Evolutionary conservation across 1,140 invertebrate species (phyloP).

Genomic region (Drosophila watanabei): DNA sequence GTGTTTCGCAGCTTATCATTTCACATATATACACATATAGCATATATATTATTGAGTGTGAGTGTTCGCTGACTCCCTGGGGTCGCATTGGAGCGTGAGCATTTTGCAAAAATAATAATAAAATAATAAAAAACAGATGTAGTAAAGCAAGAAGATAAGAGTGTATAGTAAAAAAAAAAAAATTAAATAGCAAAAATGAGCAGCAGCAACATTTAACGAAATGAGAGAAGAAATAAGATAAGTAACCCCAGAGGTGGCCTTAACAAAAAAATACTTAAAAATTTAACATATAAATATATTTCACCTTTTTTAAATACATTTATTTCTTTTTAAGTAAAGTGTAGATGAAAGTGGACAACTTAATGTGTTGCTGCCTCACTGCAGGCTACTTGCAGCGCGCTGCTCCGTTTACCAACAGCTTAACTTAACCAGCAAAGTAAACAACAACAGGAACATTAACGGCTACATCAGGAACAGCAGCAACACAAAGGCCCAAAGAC

Average conservation of each 20-base stretch:
- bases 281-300: background rate
- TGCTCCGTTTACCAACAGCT: constrained; percentile 13
- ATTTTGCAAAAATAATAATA: constrained; percentile 79
- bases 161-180: background rate
- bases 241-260: background rate
- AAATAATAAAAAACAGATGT: constrained; percentile 47
- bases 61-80: constrained; percentile 61
- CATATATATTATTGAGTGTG: constrained; percentile 40
- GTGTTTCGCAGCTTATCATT: constrained; percentile 56
- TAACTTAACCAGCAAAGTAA: constrained; percentile 10
- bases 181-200: background rate
- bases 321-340: background rate
- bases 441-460: constrained; percentile 10
- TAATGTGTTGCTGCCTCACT: background rate
- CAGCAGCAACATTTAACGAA: background rate
- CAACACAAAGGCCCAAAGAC: constrained; percentile 5
- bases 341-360: constrained; percentile 3
- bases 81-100: constrained; percentile 71
- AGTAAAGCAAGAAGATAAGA: constrained; percentile 32
- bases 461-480: constrained; percentile 4
- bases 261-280: background rate
- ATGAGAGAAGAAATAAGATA: background rate
- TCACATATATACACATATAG: constrained; percentile 10
- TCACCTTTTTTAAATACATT: background rate
- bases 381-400: constrained; percentile 2